Conservation (phyloP, 2,888 invertebrate genomes). For the Cephus pulcher region DNA sequence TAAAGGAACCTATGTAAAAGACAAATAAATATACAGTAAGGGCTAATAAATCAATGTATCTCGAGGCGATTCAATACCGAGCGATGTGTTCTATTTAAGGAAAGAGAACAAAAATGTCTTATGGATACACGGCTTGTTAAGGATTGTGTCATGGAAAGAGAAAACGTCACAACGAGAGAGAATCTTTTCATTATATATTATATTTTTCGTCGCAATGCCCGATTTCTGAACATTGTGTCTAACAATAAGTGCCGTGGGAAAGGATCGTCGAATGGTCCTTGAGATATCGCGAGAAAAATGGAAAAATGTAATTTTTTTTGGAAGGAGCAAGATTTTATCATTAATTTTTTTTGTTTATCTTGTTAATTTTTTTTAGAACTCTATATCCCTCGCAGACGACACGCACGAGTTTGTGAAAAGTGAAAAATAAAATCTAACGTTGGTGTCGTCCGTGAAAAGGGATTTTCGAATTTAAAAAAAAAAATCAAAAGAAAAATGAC, state of each 20-base stretch:
- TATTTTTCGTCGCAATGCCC: slow-evolving; percentile 41
- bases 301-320: not conserved
- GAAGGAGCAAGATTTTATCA: not conserved
- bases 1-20: slow-evolving; percentile 10
- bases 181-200: slow-evolving; percentile 34
- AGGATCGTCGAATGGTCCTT: slow-evolving; percentile 9
- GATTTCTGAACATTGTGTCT: slow-evolving; percentile 31
- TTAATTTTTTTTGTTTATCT: not conserved
- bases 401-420: not conserved
- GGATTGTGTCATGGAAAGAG: not conserved
- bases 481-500: not conserved
- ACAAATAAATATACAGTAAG: slow-evolving; percentile 21
- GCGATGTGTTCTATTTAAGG: not conserved
- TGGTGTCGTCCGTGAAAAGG: not conserved
- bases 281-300: not conserved
- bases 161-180: not conserved
- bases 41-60: not conserved
- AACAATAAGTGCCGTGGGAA: slow-evolving; percentile 1
- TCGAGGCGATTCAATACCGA: not conserved
- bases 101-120: not conserved
- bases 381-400: not conserved
- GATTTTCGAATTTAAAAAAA: not conserved
- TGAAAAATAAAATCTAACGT: not conserved
- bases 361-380: not conserved
- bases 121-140: not conserved